A percentile compares a stretch with the other conserved stretches of the same genome.
phyloP scores from a whole-genome alignment of 2,888 invertebrate genomes.

The Corbicula japonica region DNA sequence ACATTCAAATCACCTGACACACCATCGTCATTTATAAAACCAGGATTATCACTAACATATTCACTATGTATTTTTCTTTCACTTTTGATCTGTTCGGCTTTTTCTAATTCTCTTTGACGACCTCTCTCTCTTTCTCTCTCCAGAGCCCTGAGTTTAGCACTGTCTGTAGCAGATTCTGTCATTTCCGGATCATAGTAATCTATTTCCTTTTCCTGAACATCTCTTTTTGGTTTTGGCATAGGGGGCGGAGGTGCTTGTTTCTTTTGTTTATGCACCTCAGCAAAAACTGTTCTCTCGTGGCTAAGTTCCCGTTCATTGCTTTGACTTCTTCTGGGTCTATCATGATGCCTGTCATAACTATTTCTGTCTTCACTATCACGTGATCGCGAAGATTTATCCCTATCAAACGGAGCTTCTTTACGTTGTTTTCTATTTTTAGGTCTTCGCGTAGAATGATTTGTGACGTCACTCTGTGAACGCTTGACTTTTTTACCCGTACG shows the following conservation, averaged over 20 bases:
- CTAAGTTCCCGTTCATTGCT: slow-evolving; percentile 49
- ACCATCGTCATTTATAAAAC: slow-evolving; percentile 45
- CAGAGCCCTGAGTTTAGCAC: slow-evolving; percentile 75
- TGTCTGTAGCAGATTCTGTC: slow-evolving; percentile 69
- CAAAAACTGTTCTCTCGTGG: slow-evolving; percentile 38
- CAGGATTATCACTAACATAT: slow-evolving; percentile 49
- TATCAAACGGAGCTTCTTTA: slow-evolving; percentile 61
- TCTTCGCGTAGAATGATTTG: slow-evolving; percentile 61
- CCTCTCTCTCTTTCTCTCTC: slow-evolving; percentile 59
- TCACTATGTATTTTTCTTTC: slow-evolving; percentile 18
- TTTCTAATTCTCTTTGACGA: slow-evolving; percentile 11
- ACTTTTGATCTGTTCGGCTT: slow-evolving; percentile 9
- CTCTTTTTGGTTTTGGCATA: slow-evolving; percentile 44
- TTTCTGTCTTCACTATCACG: slow-evolving; percentile 31
- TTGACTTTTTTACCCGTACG: slow-evolving; percentile 64
- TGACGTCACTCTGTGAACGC: slow-evolving; percentile 69
- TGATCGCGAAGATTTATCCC: slow-evolving; percentile 28
- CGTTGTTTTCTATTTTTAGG: slow-evolving; percentile 64
- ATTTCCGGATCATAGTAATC: slow-evolving; percentile 49
- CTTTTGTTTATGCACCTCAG: slow-evolving; percentile 58
- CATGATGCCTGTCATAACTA: slow-evolving; percentile 10
- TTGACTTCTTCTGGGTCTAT: slow-evolving; percentile 26
- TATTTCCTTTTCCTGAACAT: slow-evolving; percentile 37
- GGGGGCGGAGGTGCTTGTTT: slow-evolving; percentile 56
- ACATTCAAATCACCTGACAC: slow-evolving; percentile 43